Evolutionary conservation across 2,113 vertebrate species (phyloP), one percentile per base, ranked within the genome.

Genomic region (Proterorhinus semilunaris): DNA sequence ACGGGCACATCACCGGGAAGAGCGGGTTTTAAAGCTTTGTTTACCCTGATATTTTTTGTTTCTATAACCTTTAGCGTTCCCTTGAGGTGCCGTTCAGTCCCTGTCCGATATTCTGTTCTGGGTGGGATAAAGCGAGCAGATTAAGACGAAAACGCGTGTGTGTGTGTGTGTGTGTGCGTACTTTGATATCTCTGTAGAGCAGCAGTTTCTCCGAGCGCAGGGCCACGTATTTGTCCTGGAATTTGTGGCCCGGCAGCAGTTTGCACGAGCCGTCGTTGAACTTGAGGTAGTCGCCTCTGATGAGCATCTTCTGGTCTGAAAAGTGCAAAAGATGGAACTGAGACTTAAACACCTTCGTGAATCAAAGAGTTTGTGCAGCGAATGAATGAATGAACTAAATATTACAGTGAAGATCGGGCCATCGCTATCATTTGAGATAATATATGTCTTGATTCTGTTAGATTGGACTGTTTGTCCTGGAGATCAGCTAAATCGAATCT

Each of bases 151-250:
- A 52, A 74, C 42, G 27, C 27, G 1, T 27, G n/a, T n/a, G n/a
- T n/a, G 2, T 36, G 27, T 3, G 27, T 3, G 27, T 36, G 27
- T 36, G 54, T 17, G 10, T 44, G 53, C 89, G 71, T 78, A 97
- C 97, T 94, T 98, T 99, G 69, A 90, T 83, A 71, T 99, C 97
- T 82, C 96, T 96, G 90, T 95, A 98, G 58, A 98, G 83, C 69
- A 95, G 89, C 62, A 99, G 91, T 83, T 92, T 94, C 65, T 93
- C 93, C 72, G 94, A 93, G 55, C 27, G 89, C 16, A 99, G 91
- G 21, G 93, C 90, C 49, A 95, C 91, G 53, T 96, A 96, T 68
- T 95, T 94, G 21, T 99, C 97, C 83, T 98, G 97, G 91, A 98
- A 99, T 79, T 94, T 98, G 88, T 95, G 95, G 71, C 95, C 96